Conservation (phyloP, 2,797 vertebrate species). For the Phoeniculus purpureus region DNA sequence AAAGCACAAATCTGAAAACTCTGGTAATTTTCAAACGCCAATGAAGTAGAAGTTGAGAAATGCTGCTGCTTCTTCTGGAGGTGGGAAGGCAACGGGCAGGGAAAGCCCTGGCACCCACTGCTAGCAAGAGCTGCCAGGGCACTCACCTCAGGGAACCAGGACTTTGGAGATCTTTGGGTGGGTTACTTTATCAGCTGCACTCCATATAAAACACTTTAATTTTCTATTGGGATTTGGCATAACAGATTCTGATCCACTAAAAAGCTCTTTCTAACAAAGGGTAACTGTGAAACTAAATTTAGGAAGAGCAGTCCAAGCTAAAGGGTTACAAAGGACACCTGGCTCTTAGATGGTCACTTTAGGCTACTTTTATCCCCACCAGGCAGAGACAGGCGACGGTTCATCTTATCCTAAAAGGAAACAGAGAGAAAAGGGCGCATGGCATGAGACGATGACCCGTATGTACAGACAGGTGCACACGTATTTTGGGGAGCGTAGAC, state of each 20-base stretch:
- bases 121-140: neutral
- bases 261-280: neutral
- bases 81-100: neutral
- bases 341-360: neutral
- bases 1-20: too few species aligned
- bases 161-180: neutral
- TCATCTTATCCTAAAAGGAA: conserved; percentile 1
- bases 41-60: too few species aligned
- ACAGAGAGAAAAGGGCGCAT: neutral
- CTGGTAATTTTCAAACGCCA: too few species aligned
- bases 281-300: neutral
- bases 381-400: neutral
- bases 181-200: neutral
- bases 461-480: neutral
- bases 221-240: neutral
- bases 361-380: neutral
- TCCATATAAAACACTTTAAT: neutral
- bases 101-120: fast-evolving
- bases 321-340: neutral
- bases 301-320: neutral
- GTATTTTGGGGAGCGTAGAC: neutral
- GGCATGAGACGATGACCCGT: neutral
- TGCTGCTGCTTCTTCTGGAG: neutral
- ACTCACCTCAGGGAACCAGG: fast-evolving
- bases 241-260: neutral